phyloP scores from a whole-genome alignment of 2,797 vertebrate genomes.

The Kryptopterus vitreolus region DNA sequence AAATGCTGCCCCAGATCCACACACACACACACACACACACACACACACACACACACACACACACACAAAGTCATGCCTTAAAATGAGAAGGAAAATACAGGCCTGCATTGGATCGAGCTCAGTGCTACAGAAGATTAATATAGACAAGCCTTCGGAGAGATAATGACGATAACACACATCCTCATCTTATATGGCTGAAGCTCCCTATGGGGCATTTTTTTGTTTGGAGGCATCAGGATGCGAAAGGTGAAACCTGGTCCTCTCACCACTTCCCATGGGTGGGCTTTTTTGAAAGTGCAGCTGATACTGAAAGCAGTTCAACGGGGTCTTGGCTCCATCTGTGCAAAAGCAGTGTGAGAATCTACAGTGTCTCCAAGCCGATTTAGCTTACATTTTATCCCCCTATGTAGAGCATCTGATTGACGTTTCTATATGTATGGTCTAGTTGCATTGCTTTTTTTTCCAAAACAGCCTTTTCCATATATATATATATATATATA shows the following conservation, averaged over 20 bases:
- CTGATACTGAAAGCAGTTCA: conserved; percentile 67
- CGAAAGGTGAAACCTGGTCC: conserved; percentile 31
- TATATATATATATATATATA: too few relatives aligned
- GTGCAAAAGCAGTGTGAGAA: conserved; percentile 49
- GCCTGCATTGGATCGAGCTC: not conserved
- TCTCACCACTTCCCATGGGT: conserved; percentile 60
- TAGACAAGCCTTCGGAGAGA: not conserved
- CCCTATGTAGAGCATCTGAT: conserved; percentile 3
- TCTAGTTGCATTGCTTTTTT: not conserved
- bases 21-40: too few relatives aligned
- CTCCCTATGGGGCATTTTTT: not conserved
- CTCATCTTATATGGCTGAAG: not conserved
- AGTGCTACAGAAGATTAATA: conserved; percentile 5
- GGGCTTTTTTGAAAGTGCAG: conserved; percentile 65
- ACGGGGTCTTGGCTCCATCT: conserved; percentile 69
- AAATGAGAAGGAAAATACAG: conserved; percentile 8
- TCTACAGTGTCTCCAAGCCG: conserved; percentile 39
- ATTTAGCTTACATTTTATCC: conserved; percentile 23
- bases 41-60: too few relatives aligned
- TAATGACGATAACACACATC: not conserved
- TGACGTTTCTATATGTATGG: not conserved
- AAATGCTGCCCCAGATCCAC: not conserved
- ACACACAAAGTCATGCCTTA: not conserved
- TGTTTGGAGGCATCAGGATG: conserved; percentile 29
- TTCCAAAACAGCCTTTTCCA: conserved; percentile 22